These are phyloP conservation scores for Mactra quadrangularis DNA, from an alignment of 1,140 invertebrate genomes.

Conservation along the genomic window DNA sequence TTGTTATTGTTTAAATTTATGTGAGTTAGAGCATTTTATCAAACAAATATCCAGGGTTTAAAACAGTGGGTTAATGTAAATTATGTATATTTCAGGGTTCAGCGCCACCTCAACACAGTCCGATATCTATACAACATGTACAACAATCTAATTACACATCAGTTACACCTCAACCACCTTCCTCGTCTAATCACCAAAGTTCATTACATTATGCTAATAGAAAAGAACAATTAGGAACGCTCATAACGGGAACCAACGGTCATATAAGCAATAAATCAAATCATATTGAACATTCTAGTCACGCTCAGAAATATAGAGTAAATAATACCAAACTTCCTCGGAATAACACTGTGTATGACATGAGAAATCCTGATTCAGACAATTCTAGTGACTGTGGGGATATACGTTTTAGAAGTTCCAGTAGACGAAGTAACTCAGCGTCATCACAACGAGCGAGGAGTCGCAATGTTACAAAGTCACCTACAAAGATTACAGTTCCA, in stretches of 20 bases:
- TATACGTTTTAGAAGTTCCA: constrained; percentile 21
- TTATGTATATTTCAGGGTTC: constrained; percentile 16
- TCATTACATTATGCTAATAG: constrained; percentile 35
- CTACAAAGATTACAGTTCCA: constrained; percentile 53
- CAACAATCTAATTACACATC: constrained; percentile 23
- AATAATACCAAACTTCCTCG: constrained; percentile 27
- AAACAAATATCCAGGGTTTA: no score
- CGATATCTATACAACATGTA: constrained; percentile 4
- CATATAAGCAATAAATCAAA: constrained; percentile 23
- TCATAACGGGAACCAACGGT: constrained; percentile 27
- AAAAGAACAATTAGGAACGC: constrained; percentile 38
- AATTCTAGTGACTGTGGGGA: constrained; percentile 60
- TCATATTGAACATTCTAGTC: constrained; percentile 45
- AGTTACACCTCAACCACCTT: background rate
- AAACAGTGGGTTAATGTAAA: no score
- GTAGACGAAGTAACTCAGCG: constrained; percentile 42
- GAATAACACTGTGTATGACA: constrained; percentile 26
- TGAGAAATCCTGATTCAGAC: constrained; percentile 34
- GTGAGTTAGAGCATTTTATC: no score
- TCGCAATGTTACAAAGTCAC: constrained; percentile 25
- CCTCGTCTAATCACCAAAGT: background rate
- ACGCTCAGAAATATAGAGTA: constrained; percentile 39
- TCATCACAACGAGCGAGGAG: constrained; percentile 13
- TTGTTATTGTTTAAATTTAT: no score
- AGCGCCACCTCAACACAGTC: constrained; percentile 17